Evolutionary conservation across 2,113 vertebrate genomes (phyloP).

Genomic region (Microtus montanus): DNA sequence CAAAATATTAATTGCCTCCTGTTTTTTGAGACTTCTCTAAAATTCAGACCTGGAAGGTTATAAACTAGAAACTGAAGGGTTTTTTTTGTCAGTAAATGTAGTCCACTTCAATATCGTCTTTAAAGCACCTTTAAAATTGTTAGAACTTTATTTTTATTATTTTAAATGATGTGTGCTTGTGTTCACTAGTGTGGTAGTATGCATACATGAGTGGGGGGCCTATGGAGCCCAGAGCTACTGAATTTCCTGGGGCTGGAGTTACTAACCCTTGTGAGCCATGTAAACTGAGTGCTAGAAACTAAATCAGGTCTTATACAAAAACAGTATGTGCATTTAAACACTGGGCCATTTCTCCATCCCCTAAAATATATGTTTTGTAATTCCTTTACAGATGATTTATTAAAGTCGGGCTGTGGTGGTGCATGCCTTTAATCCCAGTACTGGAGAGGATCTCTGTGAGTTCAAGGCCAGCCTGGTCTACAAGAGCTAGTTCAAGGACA

Average conservation of each 20-base stretch:
- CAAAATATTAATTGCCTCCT: neutral
- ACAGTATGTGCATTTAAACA: neutral
- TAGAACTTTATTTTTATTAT: neutral
- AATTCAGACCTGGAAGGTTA: neutral
- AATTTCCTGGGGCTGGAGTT: neutral
- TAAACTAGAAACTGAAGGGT: neutral
- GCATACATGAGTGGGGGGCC: neutral
- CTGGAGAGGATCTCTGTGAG: too few species aligned
- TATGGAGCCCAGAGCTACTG: neutral
- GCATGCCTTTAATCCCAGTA: too few species aligned
- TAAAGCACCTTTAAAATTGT: neutral
- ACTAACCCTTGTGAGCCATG: too few species aligned
- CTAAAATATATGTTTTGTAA: neutral
- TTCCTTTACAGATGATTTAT: neutral
- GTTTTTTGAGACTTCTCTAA: slow-evolving; percentile 2
- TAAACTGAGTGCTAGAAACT: neutral
- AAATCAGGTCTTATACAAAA: neutral
- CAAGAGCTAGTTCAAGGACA: too few species aligned
- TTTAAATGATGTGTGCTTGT: neutral
- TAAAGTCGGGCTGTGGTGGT: fast-evolving
- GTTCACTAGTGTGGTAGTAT: neutral
- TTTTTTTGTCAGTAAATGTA: neutral
- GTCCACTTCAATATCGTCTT: neutral
- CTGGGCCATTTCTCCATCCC: neutral
- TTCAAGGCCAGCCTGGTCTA: too few species aligned